Base-by-base conservation (phyloP, 92 coral and sea anemone species). In the Diadumene lineata region DNA sequence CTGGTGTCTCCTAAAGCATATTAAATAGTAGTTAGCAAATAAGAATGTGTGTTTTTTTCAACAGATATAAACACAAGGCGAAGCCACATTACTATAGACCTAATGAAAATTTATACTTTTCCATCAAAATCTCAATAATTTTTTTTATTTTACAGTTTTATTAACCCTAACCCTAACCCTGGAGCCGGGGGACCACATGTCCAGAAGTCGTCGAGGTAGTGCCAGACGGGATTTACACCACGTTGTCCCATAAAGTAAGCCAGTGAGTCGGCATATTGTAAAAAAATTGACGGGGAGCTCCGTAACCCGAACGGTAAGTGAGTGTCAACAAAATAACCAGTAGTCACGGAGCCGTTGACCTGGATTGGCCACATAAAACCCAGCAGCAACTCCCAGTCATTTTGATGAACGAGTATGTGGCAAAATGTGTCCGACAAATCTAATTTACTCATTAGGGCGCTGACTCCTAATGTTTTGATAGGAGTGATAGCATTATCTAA, bases 131-230 rank as follows among this genome's bases (percentile, higher is more conserved):
- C n/a, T n/a, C n/a, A n/a, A n/a, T n/a, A n/a, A n/a, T n/a, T n/a
- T n/a, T n/a, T n/a, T n/a, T n/a, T n/a, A n/a, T n/a, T n/a, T n/a
- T n/a, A n/a, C n/a, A n/a, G n/a, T n/a, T n/a, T n/a, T n/a, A n/a
- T n/a, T n/a, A n/a, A n/a, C n/a, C n/a, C n/a, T n/a, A n/a, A n/a
- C n/a, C n/a, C n/a, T n/a, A n/a, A n/a, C n/a, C n/a, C 60, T 4
- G 89, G 78, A 11, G 66, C 48, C 4, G 83, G 72, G 7, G 87
- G 82, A 6, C 79, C 87, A 17, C 82, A 79, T 61, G 80, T 72
- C 75, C 82, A 78, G 60, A 79, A 84, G 31, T 84, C 81, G 33
- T 72, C 84, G 18, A 77, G 50, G 68, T 84, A 84, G 60, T 84
- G 82, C 84, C 82, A 65, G 4, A 62, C 57, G 2, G 78, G 84